phyloP scores from a whole-genome alignment of 2,113 vertebrate genomes.

The Psammodynastes pulverulentus region DNA sequence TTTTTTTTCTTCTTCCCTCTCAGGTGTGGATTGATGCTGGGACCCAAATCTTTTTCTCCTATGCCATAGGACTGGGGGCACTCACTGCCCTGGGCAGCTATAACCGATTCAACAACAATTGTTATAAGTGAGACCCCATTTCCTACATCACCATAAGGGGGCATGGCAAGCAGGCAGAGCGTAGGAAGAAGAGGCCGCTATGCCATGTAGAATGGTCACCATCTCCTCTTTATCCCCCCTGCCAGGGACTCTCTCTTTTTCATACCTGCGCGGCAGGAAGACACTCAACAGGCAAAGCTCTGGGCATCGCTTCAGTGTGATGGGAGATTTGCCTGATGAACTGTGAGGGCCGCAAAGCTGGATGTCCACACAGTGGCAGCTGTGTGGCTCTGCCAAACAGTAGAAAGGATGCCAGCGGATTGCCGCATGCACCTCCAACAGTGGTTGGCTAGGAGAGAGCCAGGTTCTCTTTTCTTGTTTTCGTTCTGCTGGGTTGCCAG shows the following conservation, averaged over 20 bases:
- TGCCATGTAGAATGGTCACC: not conserved
- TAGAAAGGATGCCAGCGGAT: not conserved
- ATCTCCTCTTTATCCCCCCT: too few relatives aligned
- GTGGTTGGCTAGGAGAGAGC: not conserved
- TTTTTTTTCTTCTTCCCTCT: rapidly evolving
- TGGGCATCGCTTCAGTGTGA: not conserved
- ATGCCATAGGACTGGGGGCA: conserved; percentile 92
- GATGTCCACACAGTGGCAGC: not conserved
- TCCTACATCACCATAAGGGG: not conserved
- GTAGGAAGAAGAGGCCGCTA: not conserved
- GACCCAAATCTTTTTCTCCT: conserved; percentile 98
- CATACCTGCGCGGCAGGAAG: not conserved
- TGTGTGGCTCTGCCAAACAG: not conserved
- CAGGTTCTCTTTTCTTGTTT: not conserved
- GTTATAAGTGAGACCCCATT: conserved; percentile 83
- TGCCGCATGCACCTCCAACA: not conserved
- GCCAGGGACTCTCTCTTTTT: not conserved
- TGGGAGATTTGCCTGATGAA: not conserved
- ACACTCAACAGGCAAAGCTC: not conserved
- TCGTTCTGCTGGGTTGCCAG: not conserved
- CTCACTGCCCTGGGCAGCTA: conserved; percentile 95
- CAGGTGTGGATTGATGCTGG: conserved; percentile 97
- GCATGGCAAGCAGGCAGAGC: conserved; percentile 7
- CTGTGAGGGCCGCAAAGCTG: not conserved
- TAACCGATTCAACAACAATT: conserved; percentile 98